A percentile compares a stretch with the other conserved stretches of the same genome.
phyloP scores from a whole-genome alignment of 1,140 invertebrate genomes.

The Alviniconcha marisindica region DNA sequence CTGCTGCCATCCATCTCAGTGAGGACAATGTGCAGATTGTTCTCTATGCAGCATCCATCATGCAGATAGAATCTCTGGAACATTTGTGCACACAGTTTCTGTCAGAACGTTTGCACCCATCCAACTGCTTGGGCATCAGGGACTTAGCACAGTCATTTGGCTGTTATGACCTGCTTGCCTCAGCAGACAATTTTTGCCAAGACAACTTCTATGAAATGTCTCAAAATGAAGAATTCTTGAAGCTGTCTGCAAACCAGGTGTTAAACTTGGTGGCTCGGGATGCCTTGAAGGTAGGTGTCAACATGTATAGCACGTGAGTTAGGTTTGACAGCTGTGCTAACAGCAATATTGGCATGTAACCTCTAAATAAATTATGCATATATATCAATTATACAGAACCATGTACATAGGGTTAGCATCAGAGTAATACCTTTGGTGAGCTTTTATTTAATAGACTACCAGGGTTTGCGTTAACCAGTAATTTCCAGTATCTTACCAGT shows the following conservation, averaged over 20 bases:
- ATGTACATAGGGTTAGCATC: too few species aligned
- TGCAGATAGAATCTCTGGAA: constrained; percentile 89
- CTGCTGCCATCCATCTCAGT: constrained; percentile 27
- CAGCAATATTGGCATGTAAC: too few species aligned
- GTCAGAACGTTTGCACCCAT: constrained; percentile 91
- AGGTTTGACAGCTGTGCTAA: too few species aligned
- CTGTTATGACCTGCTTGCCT: constrained; percentile 38
- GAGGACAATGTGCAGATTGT: constrained; percentile 85
- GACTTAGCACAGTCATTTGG: constrained; percentile 90
- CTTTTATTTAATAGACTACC: too few species aligned
- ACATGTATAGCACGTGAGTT: too few species aligned
- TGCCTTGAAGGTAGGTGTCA: constrained; percentile 34
- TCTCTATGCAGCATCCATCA: constrained; percentile 88
- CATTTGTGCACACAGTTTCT: constrained; percentile 91
- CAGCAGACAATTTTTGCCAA: constrained; percentile 47
- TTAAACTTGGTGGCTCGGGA: constrained; percentile 36
- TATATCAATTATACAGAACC: too few species aligned
- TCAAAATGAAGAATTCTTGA: constrained; percentile 52
- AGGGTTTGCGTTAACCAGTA: too few species aligned
- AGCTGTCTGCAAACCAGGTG: constrained; percentile 46
- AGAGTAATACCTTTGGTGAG: too few species aligned
- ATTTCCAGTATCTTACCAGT: too few species aligned
- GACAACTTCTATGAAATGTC: constrained; percentile 50
- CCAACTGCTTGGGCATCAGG: constrained; percentile 92
- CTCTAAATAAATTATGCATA: too few species aligned